A percentile compares a stretch with the other conserved stretches of the same genome.
Evolutionary conservation across 2,888 invertebrate species (phyloP).

Genomic region (Cosmia trapezina): DNA sequence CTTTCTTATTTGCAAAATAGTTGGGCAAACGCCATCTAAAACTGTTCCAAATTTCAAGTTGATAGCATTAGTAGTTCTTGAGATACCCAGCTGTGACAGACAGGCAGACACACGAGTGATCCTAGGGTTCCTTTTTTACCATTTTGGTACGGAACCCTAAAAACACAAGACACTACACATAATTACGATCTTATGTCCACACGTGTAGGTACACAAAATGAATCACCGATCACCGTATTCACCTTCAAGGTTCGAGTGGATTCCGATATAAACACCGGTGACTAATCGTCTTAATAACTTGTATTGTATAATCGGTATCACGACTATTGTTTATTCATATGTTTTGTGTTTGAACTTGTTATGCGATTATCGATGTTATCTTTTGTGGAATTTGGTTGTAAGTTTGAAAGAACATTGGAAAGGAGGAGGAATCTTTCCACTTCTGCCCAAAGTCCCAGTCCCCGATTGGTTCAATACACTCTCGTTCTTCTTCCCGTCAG

Average conservation of each 20-base stretch:
- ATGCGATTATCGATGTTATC: constrained; percentile 19
- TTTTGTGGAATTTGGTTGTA: background rate
- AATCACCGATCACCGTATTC: constrained; percentile 52
- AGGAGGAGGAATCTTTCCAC: constrained; percentile 95
- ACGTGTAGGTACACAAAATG: constrained; percentile 31
- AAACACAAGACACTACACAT: background rate
- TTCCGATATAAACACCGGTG: constrained; percentile 53
- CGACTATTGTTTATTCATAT: constrained; percentile 40
- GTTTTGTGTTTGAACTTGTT: constrained; percentile 10
- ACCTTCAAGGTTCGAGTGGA: constrained; percentile 50
- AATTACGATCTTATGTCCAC: constrained; percentile 18
- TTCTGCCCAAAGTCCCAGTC: constrained; percentile 87
- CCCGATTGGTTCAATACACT: constrained; percentile 83
- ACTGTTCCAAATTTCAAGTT: too few relatives aligned
- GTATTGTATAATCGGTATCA: constrained; percentile 42
- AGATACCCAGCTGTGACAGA: too few relatives aligned
- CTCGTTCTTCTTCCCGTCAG: constrained; percentile 82
- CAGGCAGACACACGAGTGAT: too few relatives aligned
- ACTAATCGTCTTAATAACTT: constrained; percentile 54
- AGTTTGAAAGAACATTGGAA: too few relatives aligned
- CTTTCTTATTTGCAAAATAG: too few relatives aligned
- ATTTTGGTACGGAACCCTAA: too few relatives aligned
- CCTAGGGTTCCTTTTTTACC: too few relatives aligned
- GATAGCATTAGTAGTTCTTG: too few relatives aligned
- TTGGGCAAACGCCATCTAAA: too few relatives aligned